Conservation (phyloP, 2,113 vertebrate species). For the Ondatra zibethicus region DNA sequence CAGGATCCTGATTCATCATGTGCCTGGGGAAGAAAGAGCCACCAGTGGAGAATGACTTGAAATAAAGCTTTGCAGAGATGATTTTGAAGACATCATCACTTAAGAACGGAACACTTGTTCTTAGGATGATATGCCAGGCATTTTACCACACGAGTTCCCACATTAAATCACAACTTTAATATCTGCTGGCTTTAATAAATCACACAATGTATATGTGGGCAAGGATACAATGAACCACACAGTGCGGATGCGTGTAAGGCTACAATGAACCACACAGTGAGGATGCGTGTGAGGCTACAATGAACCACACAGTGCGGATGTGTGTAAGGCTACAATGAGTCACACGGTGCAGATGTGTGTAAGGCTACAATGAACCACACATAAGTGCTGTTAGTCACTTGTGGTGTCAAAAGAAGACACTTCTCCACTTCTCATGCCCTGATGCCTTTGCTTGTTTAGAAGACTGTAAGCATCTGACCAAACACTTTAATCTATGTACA, state of each 20-base stretch:
- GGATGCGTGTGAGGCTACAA: background rate
- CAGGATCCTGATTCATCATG: background rate
- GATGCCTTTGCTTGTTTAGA: background rate
- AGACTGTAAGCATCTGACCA: background rate
- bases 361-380: background rate
- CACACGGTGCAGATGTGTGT: background rate
- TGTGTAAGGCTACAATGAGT: background rate
- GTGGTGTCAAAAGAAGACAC: background rate
- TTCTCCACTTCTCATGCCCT: background rate
- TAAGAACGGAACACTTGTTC: background rate
- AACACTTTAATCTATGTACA: constrained; percentile 47
- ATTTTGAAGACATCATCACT: background rate
- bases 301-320: background rate
- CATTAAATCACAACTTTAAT: background rate
- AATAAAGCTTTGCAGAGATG: background rate
- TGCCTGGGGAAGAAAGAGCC: background rate
- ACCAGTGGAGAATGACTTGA: background rate
- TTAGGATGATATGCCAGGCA: background rate
- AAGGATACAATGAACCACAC: background rate
- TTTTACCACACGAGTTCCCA: background rate
- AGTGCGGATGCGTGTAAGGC: no score
- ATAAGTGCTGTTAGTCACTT: background rate
- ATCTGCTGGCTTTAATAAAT: constrained; percentile 22
- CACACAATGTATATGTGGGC: background rate
- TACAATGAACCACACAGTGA: background rate